Base-by-base conservation (phyloP, 2,797 vertebrate species). In the Geotrypetes seraphini region DNA sequence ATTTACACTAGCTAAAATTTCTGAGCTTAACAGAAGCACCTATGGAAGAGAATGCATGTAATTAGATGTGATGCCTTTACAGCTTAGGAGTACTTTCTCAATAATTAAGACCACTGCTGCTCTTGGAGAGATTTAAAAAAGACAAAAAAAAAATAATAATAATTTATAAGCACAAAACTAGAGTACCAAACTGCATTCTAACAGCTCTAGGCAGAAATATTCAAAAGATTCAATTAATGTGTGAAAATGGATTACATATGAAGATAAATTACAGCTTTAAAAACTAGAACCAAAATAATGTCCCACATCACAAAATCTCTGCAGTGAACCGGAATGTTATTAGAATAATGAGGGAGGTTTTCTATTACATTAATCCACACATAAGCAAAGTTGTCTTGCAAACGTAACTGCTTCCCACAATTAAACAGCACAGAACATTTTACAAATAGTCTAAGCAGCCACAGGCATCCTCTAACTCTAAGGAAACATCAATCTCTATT, bases 121-220 rank as follows among this genome's bases (percentile, higher is more conserved):
- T 35, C 50, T 14, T 21, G 41, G 50, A 58, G 51, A 8, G 7
- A 16, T 7, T 4, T 15, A 27, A 16, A 27, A 48, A 47, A 22
- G n/a, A n/a, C n/a, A n/a, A 42, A 43, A 60, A 47, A 33, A n/a
- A n/a, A n/a, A n/a, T n/a, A n/a, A n/a, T 45, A 72, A 53, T 55
- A 31, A 22, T 54, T 50, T 35, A 57, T 55, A 25, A 1, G 4
- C 36, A 60, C 50, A 47, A 57, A 33, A 24, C 59, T 57, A 50
- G 57, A 23, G 50, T 67, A 47, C 50, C 40, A 7, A 51, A 50
- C n/a, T n/a, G n/a, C 23, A 39, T 43, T 16, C 20, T 52, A 28
- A 21, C 38, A 50, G 22, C 52, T 64, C 25, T 18, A 33, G 30
- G 37, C 50, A 50, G 32, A 35, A 35, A 43, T 41, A 48, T 37